phyloP scores from a whole-genome alignment of 37 sponge, comb jelly and placozoan species.

The Spongia lamella region DNA sequence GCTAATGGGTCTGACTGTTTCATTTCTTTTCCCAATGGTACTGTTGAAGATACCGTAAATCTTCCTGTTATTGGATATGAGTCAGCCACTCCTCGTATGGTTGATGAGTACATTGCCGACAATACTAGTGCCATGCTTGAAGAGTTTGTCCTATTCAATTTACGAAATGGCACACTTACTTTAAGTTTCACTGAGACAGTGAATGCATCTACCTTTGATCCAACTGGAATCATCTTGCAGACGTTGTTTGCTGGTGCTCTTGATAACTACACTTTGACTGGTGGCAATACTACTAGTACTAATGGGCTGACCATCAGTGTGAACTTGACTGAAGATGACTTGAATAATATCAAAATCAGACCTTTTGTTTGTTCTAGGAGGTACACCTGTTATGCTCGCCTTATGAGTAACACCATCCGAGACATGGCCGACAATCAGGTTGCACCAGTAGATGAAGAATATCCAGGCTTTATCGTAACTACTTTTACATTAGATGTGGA shows the following conservation, averaged over 20 bases:
- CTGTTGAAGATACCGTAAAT: conserved; percentile 34
- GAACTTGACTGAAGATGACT: conserved; percentile 46
- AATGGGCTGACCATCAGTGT: conserved; percentile 31
- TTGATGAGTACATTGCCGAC: conserved; percentile 53
- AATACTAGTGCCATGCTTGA: conserved; percentile 35
- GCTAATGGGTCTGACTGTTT: conserved; percentile 38
- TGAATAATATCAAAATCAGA: conserved; percentile 48
- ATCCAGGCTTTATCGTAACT: conserved; percentile 52
- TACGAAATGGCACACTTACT: conserved; percentile 51
- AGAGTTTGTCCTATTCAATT: conserved; percentile 64
- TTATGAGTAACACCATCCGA: conserved; percentile 21
- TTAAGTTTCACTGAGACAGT: conserved; percentile 80
- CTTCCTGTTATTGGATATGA: neutral
- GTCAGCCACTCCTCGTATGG: neutral
- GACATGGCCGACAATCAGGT: conserved; percentile 60
- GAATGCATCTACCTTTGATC: conserved; percentile 46
- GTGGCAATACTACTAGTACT: conserved; percentile 19
- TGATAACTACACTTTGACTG: conserved; percentile 34
- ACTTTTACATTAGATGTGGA: conserved; percentile 57
- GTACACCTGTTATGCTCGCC: conserved; percentile 74
- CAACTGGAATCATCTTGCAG: conserved; percentile 54
- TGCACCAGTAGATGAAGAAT: neutral
- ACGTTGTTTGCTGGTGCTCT: conserved; percentile 49
- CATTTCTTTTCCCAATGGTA: conserved; percentile 39
- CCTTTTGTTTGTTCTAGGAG: conserved; percentile 67